Conservation (phyloP, 2,888 invertebrate species). For the Syritta pipiens region DNA sequence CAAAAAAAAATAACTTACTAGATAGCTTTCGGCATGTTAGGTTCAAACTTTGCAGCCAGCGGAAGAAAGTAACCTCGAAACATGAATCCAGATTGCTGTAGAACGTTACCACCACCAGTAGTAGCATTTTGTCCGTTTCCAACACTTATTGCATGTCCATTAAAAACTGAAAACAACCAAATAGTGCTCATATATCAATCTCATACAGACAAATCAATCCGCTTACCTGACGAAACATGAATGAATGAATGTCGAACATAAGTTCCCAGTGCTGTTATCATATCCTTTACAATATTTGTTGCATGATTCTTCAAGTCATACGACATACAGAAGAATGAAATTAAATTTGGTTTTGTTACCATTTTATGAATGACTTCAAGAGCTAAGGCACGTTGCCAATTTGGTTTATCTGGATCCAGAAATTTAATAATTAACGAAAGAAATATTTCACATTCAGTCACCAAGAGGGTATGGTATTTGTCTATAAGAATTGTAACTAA, state of each 20-base stretch:
- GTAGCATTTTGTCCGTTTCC: slow-evolving; percentile 72
- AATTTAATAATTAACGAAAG: slow-evolving; percentile 97
- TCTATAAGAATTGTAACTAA: slow-evolving; percentile 96
- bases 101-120: slow-evolving; percentile 77
- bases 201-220: too few species aligned
- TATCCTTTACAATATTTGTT: slow-evolving; percentile 95
- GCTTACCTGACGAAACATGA: slow-evolving; percentile 76
- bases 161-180: slow-evolving; percentile 71
- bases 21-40: slow-evolving; percentile 92
- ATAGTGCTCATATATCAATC: not conserved
- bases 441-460: slow-evolving; percentile 99
- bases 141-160: slow-evolving; percentile 73
- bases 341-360: slow-evolving; percentile 90
- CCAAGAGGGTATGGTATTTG: slow-evolving; percentile 94
- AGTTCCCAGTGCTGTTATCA: slow-evolving; percentile 94
- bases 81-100: slow-evolving; percentile 94
- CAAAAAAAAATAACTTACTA: slow-evolving; percentile 85
- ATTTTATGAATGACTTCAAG: slow-evolving; percentile 97
- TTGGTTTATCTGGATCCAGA: slow-evolving; percentile 96
- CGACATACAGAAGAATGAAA: slow-evolving; percentile 95
- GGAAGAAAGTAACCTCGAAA: slow-evolving; percentile 96
- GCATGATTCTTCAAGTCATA: slow-evolving; percentile 97
- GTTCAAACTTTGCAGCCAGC: slow-evolving; percentile 90
- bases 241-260: slow-evolving; percentile 96
- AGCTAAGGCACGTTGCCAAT: slow-evolving; percentile 97